Base-by-base conservation (phyloP, 2,113 vertebrate species). In the Triplophysa dalaica region DNA sequence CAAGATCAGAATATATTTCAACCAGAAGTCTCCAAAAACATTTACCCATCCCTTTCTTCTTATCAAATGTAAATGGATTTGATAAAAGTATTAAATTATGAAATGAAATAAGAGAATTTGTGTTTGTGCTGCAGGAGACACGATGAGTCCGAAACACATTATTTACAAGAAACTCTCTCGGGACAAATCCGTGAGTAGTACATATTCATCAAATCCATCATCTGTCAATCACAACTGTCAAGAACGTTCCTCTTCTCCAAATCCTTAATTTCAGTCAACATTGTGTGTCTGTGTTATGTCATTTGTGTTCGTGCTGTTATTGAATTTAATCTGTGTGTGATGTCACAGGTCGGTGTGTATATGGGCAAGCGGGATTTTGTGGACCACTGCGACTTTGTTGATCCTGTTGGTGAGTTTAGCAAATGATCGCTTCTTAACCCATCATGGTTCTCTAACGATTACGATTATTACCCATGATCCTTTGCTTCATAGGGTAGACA, bases 281-380 rank as follows among this genome's bases (percentile, higher is more conserved):
- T n/a, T 56, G 50, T 52, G 50, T 52, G 13, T 14, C 50, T 16
- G 16, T 19, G n/a, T 38, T 16, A n/a, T 70, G 1, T 6, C 11
- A 17, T 29, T 38, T 13, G 12, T 75, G 38, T 58, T 16, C 14
- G 10, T 38, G 26, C 54, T 73, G 70, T 60, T 22, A 50, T 10
- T 26, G 22, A 73, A 38, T 58, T 60, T 1, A 52, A 62, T 50
- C 16, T 58, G 22, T 81, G 24, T 82, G 66, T 79, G 62, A 62
- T 66, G 43, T 62, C 41, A 9, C 81, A 99, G 97, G 90, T 98
- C 83, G 90, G 93, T 0, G 91, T 98, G 83, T 98, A 99, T 85
- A 88, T 98, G 88, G 94, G 93, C 10, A 95, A 94, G 75, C 93
- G 96, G 64, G 97, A 99, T 87, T 98, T 96, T 26, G 79, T 97